A percentile compares a stretch with the other conserved stretches of the same genome.
Conservation (phyloP, 1,140 invertebrate species). For the Neocloeon triangulifer region DNA sequence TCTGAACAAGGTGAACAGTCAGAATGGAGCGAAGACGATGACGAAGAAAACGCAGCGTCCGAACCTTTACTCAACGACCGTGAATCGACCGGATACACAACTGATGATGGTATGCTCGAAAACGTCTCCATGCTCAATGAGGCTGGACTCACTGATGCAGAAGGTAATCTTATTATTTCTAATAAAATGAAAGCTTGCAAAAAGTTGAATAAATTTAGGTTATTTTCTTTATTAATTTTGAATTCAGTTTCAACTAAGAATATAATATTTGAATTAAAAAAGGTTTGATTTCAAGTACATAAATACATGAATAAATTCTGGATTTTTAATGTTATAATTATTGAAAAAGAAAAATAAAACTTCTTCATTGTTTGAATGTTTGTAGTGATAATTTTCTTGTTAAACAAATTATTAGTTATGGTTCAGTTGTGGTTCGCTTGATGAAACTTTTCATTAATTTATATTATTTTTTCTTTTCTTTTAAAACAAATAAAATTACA, state of each 20-base stretch:
- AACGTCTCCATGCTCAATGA: conserved; percentile 65
- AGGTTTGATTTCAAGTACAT: not conserved
- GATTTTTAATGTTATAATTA: too few relatives aligned
- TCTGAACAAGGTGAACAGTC: conserved; percentile 27
- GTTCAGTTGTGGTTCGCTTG: too few relatives aligned
- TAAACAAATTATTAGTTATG: too few relatives aligned
- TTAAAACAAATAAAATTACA: too few relatives aligned
- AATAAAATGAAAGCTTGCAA: not conserved
- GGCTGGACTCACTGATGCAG: conserved; percentile 62
- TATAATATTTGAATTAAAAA: not conserved
- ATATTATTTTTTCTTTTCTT: too few relatives aligned
- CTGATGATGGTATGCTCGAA: conserved; percentile 58
- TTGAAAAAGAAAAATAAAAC: too few relatives aligned
- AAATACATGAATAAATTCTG: too few relatives aligned
- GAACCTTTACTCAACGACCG: conserved; percentile 25
- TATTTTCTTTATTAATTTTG: not conserved
- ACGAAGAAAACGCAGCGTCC: conserved; percentile 26
- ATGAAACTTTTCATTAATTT: too few relatives aligned
- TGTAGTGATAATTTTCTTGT: too few relatives aligned
- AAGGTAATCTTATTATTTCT: too few relatives aligned
- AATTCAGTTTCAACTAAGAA: not conserved
- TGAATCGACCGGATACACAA: conserved; percentile 57
- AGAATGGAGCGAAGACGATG: conserved; percentile 47
- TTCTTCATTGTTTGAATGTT: too few relatives aligned
- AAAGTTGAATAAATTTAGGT: not conserved